Base-by-base conservation (phyloP, 2,888 invertebrate species). In the Rhagonycha fulva region DNA sequence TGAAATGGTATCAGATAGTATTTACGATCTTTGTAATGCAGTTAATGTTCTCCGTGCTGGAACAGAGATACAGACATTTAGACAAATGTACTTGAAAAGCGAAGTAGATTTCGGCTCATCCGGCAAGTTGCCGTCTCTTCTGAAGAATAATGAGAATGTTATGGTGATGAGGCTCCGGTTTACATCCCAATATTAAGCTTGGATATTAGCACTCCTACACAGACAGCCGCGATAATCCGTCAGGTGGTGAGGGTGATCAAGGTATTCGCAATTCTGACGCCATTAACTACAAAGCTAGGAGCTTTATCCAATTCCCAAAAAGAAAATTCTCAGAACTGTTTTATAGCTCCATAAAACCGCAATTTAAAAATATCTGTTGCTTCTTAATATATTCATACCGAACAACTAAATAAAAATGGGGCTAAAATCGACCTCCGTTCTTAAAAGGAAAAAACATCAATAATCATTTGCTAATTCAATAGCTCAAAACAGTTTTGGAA, bases 71-170 rank as follows among this genome's bases (percentile, higher is more conserved):
- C 82, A 84, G 84, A 84, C 83, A 83, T 83, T 83, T 81, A 83
- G 82, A 84, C 83, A 83, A 83, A 84, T 83, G 82, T 84, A 85
- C 83, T 83, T 78, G 81, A 81, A 82, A 80, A 76, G 79, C 80
- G 80, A 76, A 83, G 83, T 82, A 82, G 84, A 83, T 84, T 83
- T 83, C 80, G 80, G 78, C 80, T 81, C 83, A 83, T 83, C 82
- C 83, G 82, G 81, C 80, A 78, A 73, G 78, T 77, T 75, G 75
- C 81, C 81, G 81, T 80, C 83, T 81, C 78, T 76, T 79, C 80
- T 81, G 77, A 84, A 86, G 86, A 87, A 85, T 87, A 87, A 87
- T 87, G 87, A 85, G 86, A 86, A 86, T 84, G 86, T 87, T 87
- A 87, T 87, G 87, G 85, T 87, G 87, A 87, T 87, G 87, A 87